These are phyloP conservation scores for Erpetoichthys calabaricus DNA, from an alignment of 2,797 vertebrate species.

Conservation along the genomic window DNA sequence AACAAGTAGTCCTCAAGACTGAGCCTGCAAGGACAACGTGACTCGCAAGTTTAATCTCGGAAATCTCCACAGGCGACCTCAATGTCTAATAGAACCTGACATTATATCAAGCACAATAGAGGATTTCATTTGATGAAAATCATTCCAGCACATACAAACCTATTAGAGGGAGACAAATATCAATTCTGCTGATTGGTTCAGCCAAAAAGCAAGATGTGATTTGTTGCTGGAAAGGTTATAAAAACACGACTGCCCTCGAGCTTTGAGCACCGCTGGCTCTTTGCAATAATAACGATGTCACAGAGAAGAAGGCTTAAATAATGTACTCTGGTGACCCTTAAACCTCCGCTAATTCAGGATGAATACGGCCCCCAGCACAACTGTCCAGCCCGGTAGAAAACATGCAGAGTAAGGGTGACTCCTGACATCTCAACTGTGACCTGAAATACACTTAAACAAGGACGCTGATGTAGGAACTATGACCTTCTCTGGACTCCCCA, in stretches of 20 bases:
- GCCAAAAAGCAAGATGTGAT: slow-evolving; percentile 41
- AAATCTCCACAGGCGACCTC: slow-evolving; percentile 37
- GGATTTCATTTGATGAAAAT: slow-evolving; percentile 83
- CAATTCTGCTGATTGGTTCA: slow-evolving; percentile 42
- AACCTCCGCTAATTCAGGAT: no score
- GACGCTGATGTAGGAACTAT: no score
- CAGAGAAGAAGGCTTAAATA: neutral
- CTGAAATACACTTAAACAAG: no score
- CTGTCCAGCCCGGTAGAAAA: no score
- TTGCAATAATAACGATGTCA: neutral
- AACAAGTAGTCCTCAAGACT: no score
- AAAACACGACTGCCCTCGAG: slow-evolving; percentile 32
- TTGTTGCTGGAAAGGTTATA: slow-evolving; percentile 52
- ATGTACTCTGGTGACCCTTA: no score
- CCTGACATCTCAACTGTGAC: no score
- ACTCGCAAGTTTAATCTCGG: slow-evolving; percentile 31
- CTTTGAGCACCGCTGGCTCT: neutral
- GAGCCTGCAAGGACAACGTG: no score
- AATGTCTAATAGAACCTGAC: slow-evolving; percentile 82
- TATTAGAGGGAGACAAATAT: slow-evolving; percentile 54
- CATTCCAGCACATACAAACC: slow-evolving; percentile 74
- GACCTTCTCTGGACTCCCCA: no score
- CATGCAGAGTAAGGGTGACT: no score
- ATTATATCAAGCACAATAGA: slow-evolving; percentile 96
- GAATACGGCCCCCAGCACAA: no score